A percentile compares a stretch with the other conserved stretches of the same genome.
These are phyloP conservation scores for Chydorus sphaericus DNA, from an alignment of 2,888 invertebrate genomes.

Conservation along the genomic window DNA sequence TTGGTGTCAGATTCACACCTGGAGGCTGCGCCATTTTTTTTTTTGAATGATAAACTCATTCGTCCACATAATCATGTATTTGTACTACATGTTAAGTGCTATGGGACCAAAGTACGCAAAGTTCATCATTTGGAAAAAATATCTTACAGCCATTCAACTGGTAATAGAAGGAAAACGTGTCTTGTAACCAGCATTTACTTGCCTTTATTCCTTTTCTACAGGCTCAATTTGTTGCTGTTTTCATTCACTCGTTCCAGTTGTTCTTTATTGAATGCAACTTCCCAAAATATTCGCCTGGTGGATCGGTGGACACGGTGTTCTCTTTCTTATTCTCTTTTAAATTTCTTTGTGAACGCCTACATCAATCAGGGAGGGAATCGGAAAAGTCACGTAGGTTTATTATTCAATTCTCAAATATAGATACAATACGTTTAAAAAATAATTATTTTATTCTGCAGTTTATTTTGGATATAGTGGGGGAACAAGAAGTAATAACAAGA, in stretches of 20 bases:
- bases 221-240: conserved; percentile 68
- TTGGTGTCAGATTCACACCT: conserved; percentile 88
- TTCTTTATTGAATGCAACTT: conserved; percentile 83
- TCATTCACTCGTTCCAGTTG: conserved; percentile 83
- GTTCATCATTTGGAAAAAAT: conserved; percentile 95
- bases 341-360: conserved; percentile 61
- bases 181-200: no score
- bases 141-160: conserved; percentile 89
- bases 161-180: no score
- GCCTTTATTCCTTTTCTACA: no score
- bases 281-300: conserved; percentile 76
- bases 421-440: no score
- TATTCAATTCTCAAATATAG: no score
- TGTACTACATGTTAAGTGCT: conserved; percentile 88
- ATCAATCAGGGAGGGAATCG: no score
- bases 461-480: no score
- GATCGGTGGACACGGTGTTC: conserved; percentile 88
- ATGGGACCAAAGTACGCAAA: conserved; percentile 86
- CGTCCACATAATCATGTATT: conserved; percentile 93
- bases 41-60: conserved; percentile 86
- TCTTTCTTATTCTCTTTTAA: conserved; percentile 90
- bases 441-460: no score
- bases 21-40: conserved; percentile 94
- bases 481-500: no score
- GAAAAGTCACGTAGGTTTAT: no score